Conservation (phyloP, 2,113 vertebrate species). For the Phylloscopus whistleri region DNA sequence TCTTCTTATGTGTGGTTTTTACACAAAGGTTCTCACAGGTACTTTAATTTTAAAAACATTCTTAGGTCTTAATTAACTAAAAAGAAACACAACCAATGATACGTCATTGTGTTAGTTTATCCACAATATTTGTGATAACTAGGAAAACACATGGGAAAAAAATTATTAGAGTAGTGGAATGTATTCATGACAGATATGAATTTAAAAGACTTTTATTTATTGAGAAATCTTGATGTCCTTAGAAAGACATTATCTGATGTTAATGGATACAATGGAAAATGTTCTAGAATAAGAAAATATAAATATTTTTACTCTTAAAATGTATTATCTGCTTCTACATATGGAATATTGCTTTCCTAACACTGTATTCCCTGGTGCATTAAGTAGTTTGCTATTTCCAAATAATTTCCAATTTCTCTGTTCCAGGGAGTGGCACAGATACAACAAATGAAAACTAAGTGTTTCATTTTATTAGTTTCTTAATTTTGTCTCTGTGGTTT, state of each 20-base stretch:
- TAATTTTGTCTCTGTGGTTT: neutral
- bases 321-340: neutral
- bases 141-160: neutral
- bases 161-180: neutral
- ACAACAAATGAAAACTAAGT: neutral
- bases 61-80: neutral
- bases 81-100: neutral
- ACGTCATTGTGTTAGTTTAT: neutral
- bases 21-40: neutral
- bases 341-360: neutral
- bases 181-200: neutral
- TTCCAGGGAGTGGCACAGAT: neutral
- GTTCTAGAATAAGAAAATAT: neutral
- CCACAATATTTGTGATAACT: neutral
- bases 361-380: neutral
- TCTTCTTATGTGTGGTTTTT: neutral
- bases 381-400: neutral
- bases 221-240: neutral
- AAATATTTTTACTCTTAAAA: neutral
- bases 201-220: neutral
- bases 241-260: neutral
- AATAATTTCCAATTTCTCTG: neutral
- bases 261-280: neutral
- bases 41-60: neutral
- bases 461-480: neutral